A percentile compares a stretch with the other conserved stretches of the same genome.
These are phyloP conservation scores for Tyria jacobaeae DNA, from an alignment of 2,888 invertebrate species.

Conservation along the genomic window DNA sequence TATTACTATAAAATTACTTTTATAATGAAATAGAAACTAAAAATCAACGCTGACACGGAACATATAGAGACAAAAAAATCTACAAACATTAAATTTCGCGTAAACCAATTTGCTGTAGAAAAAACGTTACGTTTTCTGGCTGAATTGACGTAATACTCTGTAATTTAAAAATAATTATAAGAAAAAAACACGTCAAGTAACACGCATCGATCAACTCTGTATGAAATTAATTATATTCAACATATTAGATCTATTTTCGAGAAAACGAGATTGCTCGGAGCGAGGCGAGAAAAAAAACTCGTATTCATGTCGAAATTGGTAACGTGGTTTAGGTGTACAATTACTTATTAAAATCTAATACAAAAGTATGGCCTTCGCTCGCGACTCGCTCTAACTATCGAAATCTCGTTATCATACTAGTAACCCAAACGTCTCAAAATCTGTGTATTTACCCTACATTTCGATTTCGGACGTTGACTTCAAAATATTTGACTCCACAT, in stretches of 20 bases:
- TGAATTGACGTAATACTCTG: conserved; percentile 78
- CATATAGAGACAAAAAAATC: conserved; percentile 59
- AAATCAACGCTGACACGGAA: conserved; percentile 53
- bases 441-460: conserved; percentile 59
- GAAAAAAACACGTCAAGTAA: conserved; percentile 66
- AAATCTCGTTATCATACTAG: conserved; percentile 51
- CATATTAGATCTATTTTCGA: conserved; percentile 85
- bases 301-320: conserved; percentile 83
- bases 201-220: conserved; percentile 83
- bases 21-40: conserved; percentile 66
- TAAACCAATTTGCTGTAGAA: conserved; percentile 69
- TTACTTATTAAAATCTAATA: conserved; percentile 83
- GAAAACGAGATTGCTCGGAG: conserved; percentile 81
- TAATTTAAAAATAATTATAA: conserved; percentile 84
- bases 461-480: conserved; percentile 48
- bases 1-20: conserved; percentile 69
- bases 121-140: conserved; percentile 72
- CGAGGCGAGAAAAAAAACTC: conserved; percentile 73
- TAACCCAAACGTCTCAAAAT: conserved; percentile 58
- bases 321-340: conserved; percentile 79
- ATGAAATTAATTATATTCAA: conserved; percentile 84
- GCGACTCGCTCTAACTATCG: conserved; percentile 57
- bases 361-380: conserved; percentile 71
- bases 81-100: conserved; percentile 74
- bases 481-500: conserved; percentile 33